A percentile compares a stretch with the other conserved stretches of the same genome.
These are phyloP conservation scores for Daubentonia madagascariensis DNA, from an alignment of 2,113 vertebrate species.

Conservation along the genomic window DNA sequence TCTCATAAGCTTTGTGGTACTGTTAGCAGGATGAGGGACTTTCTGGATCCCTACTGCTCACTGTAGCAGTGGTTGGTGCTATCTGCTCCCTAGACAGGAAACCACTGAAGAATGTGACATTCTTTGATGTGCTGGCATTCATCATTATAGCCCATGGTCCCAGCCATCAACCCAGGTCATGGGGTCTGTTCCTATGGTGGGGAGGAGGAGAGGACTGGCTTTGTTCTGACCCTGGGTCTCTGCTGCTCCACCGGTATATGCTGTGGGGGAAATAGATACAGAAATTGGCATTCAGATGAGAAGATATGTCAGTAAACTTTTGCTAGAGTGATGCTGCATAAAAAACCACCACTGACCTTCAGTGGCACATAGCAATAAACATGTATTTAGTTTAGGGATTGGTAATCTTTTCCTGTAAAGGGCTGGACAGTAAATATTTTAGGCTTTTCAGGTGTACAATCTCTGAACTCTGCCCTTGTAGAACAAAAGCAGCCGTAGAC, in stretches of 20 bases:
- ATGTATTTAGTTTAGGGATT: not conserved
- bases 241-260: not conserved
- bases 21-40: not conserved
- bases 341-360: not conserved
- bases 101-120: not conserved
- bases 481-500: not conserved
- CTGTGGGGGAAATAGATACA: not conserved
- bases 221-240: not conserved
- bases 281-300: not conserved
- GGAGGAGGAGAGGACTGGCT: not conserved
- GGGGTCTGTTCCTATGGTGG: not conserved
- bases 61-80: not conserved
- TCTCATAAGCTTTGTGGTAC: not conserved
- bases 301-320: conserved; percentile 11
- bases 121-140: not conserved
- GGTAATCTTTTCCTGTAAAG: conserved; percentile 12
- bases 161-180: not conserved
- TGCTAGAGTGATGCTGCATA: not conserved
- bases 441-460: not conserved
- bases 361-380: not conserved
- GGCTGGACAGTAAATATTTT: not conserved
- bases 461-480: not conserved
- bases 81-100: not conserved
- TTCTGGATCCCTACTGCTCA: not conserved
- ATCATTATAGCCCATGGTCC: not conserved